Percentiles rank a stretch among this genome's conserved stretches.
These are phyloP conservation scores for Tenthredo amoena DNA, from an alignment of 2,888 invertebrate species.

Conservation along the genomic window DNA sequence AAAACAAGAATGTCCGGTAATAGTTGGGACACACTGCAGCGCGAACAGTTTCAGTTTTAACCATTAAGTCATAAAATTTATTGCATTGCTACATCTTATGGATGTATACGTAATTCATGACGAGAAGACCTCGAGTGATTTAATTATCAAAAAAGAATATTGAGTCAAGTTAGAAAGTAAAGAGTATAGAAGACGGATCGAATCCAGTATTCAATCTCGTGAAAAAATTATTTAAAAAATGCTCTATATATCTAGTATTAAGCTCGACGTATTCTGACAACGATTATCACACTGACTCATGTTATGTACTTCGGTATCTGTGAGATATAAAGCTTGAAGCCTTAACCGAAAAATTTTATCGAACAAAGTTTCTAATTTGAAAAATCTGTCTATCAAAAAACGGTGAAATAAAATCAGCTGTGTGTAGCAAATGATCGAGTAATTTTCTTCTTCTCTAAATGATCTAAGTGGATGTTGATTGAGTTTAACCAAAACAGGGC, in stretches of 20 bases:
- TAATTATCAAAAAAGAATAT: neutral
- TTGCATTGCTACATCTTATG: neutral
- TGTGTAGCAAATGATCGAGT: neutral
- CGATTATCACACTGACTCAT: neutral
- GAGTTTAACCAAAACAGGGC: neutral
- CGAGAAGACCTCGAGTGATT: neutral
- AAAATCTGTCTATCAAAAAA: neutral
- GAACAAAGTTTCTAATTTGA: neutral
- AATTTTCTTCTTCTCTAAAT: neutral
- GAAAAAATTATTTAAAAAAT: neutral
- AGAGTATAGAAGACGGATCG: neutral
- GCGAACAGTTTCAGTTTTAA: neutral
- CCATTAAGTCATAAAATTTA: neutral
- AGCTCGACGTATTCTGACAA: neutral
- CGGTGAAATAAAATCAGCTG: neutral
- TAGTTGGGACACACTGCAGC: neutral
- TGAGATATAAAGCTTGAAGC: neutral
- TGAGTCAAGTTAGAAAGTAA: neutral
- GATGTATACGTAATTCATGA: neutral
- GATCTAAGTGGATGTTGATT: neutral
- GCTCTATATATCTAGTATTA: neutral
- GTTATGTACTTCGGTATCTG: neutral
- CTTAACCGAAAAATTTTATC: neutral
- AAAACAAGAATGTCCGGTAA: slow-evolving; percentile 44
- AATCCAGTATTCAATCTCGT: neutral